A percentile compares a stretch with the other conserved stretches of the same genome.
Evolutionary conservation across 1,140 invertebrate genomes (phyloP).

Genomic region (Neelides sp.): DNA sequence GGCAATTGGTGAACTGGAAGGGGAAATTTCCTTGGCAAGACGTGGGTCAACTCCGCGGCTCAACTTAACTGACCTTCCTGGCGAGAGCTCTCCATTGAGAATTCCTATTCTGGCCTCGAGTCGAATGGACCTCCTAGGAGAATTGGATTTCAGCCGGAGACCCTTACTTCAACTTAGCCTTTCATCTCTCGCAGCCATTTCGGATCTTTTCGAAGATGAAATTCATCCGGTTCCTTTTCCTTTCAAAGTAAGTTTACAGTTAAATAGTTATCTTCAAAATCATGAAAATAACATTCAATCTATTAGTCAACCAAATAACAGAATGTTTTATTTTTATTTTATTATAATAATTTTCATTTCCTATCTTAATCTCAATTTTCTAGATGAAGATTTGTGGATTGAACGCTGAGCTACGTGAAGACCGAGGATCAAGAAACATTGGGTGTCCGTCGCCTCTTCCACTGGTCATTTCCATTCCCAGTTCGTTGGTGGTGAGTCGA

Average conservation of each 20-base stretch:
- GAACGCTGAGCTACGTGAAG: conserved; percentile 61
- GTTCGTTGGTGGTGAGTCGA: conserved; percentile 48
- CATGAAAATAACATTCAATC: neutral
- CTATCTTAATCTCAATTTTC: conserved; percentile 18
- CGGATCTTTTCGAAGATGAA: conserved; percentile 75
- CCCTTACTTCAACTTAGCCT: conserved; percentile 58
- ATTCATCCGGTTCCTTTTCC: conserved; percentile 62
- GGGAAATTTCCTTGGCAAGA: neutral
- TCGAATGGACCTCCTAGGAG: conserved; percentile 43
- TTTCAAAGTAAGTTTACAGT: conserved; percentile 46
- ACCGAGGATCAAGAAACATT: conserved; percentile 61
- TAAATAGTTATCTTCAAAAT: neutral
- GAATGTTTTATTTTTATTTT: neutral
- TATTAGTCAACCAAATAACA: neutral
- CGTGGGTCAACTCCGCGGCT: conserved; percentile 8
- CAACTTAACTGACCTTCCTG: conserved; percentile 23
- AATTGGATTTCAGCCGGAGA: conserved; percentile 43
- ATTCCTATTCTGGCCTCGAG: conserved; percentile 16
- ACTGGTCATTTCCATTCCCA: conserved; percentile 57
- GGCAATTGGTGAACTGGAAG: conserved; percentile 6
- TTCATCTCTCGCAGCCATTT: conserved; percentile 62
- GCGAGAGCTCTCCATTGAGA: conserved; percentile 18
- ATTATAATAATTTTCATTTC: neutral
- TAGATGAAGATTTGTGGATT: conserved; percentile 52
- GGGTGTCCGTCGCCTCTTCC: conserved; percentile 68